Evolutionary conservation across 2,113 vertebrate species (phyloP), one percentile per base, ranked within the genome.

Genomic region (Carollia perspicillata): DNA sequence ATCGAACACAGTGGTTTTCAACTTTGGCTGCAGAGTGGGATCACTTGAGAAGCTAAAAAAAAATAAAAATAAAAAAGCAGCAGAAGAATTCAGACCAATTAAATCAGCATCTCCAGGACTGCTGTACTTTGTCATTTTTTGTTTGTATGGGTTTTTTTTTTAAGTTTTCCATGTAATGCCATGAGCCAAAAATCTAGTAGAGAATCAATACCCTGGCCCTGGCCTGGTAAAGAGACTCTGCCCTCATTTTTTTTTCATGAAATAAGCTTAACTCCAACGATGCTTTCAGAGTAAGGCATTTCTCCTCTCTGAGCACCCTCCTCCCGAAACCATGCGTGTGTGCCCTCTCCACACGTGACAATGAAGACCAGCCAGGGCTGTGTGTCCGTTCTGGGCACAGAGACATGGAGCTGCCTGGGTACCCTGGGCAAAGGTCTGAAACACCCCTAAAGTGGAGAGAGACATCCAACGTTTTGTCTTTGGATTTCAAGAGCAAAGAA

Each of bases 241-340:
- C 44, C 42, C 14, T 89, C 30, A 17, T 5, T 74, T 94, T 94
- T 94, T 94, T 40, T 83, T 85, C 63, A 44, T 60, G n/a, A 89
- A 58, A 71, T 55, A 47, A 96, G 51, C 77, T 18, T 26, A 63
- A 92, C 17, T 23, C 26, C n/a, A 2, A 9, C 18, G 28, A n/a
- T 37, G 37, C 51, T 77, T 78, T 26, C 23, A 47, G 47, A 40
- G 12, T 35, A 33, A 89, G 49, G 10, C 69, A 18, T 69, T 87
- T 74, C 40, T 88, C 22, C 14, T 88, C 35, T 42, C 49, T 40
- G 49, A 60, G n/a, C 18, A 28, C 5, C 17, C 35, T 66, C 23
- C 2, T 42, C 30, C 1, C 2, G 0, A 83, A 80, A 89, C 40
- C 58, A 44, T 13, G 33, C 2, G 2, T 18, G 28, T 8, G 4